phyloP scores from a whole-genome alignment of 2,113 vertebrate species.

The Eublepharis macularius region DNA sequence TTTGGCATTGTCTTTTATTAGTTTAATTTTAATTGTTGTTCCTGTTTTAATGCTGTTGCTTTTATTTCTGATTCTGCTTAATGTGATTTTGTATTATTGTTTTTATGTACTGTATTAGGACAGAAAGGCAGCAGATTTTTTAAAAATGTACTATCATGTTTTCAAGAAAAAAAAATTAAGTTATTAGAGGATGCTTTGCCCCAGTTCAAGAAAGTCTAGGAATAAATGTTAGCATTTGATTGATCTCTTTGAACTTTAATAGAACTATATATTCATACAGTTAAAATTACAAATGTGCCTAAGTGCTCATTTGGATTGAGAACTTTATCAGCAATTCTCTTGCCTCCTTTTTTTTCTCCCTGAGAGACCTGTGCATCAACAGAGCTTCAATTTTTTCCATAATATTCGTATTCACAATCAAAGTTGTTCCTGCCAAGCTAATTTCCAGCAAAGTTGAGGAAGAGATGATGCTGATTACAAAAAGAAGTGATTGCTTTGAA shows the following conservation, averaged over 20 bases:
- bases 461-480: background rate
- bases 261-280: background rate
- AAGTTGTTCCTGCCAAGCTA: constrained; percentile 9
- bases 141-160: too few relatives aligned
- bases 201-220: background rate
- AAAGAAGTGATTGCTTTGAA: constrained; percentile 32
- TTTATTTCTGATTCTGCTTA: too few relatives aligned
- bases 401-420: background rate
- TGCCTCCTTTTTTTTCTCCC: background rate
- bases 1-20: too few relatives aligned
- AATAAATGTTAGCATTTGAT: background rate
- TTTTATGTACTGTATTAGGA: too few relatives aligned
- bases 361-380: background rate
- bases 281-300: background rate
- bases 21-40: too few relatives aligned
- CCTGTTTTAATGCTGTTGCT: too few relatives aligned
- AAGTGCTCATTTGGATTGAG: background rate
- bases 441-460: constrained; percentile 31
- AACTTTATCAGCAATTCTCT: background rate
- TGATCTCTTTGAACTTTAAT: background rate
- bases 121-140: too few relatives aligned
- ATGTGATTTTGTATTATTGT: too few relatives aligned
- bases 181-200: background rate
- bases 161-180: too few relatives aligned
- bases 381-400: background rate